Conservation (phyloP, 2,113 vertebrate species). For the Ameiurus melas region DNA sequence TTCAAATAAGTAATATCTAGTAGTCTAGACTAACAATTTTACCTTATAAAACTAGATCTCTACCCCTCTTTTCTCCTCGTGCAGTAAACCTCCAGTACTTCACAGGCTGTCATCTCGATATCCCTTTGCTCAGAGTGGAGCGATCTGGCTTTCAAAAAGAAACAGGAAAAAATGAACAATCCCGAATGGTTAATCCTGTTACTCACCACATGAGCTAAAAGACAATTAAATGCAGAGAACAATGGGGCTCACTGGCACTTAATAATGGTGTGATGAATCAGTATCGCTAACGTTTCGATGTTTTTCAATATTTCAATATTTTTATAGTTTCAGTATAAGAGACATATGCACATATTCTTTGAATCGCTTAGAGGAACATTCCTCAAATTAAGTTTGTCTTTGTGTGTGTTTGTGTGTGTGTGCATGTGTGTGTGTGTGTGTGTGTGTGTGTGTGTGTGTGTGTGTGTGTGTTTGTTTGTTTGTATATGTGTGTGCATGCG, state of each 20-base stretch:
- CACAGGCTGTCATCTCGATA: neutral
- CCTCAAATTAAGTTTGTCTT: no score
- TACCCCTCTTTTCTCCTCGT: neutral
- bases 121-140: neutral
- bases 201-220: neutral
- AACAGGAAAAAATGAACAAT: neutral
- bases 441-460: no score
- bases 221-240: neutral
- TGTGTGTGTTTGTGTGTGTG: no score
- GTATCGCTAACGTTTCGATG: no score
- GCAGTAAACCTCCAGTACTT: neutral
- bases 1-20: neutral
- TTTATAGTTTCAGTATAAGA: no score
- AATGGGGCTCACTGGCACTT: no score
- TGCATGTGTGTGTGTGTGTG: neutral
- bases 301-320: no score
- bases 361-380: no score
- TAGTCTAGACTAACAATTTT: neutral
- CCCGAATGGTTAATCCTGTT: neutral
- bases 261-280: no score
- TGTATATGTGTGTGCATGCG: neutral
- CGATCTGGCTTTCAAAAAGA: neutral
- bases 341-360: no score
- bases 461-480: no score
- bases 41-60: neutral